Evolutionary conservation across 2,797 vertebrate genomes (phyloP).

Genomic region (Sternotherus odoratus): DNA sequence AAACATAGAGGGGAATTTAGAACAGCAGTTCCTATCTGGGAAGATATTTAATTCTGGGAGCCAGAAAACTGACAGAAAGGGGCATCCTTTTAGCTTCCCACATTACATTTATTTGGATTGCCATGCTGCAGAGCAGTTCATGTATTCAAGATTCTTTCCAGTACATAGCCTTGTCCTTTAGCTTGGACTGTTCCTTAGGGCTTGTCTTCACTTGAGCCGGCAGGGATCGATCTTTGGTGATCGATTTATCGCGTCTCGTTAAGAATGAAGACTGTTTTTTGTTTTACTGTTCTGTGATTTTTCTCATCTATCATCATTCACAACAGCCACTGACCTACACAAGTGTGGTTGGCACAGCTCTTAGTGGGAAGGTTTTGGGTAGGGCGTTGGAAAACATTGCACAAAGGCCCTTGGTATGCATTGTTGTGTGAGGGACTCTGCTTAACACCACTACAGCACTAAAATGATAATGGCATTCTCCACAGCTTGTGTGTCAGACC

Average conservation of each 20-base stretch:
- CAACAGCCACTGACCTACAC: neutral
- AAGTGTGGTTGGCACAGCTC: neutral
- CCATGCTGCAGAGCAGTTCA: neutral
- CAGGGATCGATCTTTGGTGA: too few relatives aligned
- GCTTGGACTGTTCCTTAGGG: neutral
- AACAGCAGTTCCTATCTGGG: fast-evolving
- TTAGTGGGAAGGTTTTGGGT: neutral
- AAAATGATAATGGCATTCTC: neutral
- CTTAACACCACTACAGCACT: neutral
- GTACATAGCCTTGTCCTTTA: neutral
- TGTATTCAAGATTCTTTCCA: neutral
- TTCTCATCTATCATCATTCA: neutral
- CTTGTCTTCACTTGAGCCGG: too few relatives aligned
- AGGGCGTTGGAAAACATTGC: neutral
- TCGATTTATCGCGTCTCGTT: too few relatives aligned
- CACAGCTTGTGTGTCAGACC: neutral
- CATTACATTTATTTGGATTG: neutral
- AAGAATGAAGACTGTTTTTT: too few relatives aligned
- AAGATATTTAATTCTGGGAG: neutral
- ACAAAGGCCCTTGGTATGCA: neutral
- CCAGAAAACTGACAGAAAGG: neutral
- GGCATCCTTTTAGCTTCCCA: neutral
- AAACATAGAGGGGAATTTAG: neutral
- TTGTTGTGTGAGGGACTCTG: neutral
- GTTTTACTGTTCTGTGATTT: neutral